phyloP scores from a whole-genome alignment of 2,888 invertebrate genomes.

The Barypeithes pellucidus region DNA sequence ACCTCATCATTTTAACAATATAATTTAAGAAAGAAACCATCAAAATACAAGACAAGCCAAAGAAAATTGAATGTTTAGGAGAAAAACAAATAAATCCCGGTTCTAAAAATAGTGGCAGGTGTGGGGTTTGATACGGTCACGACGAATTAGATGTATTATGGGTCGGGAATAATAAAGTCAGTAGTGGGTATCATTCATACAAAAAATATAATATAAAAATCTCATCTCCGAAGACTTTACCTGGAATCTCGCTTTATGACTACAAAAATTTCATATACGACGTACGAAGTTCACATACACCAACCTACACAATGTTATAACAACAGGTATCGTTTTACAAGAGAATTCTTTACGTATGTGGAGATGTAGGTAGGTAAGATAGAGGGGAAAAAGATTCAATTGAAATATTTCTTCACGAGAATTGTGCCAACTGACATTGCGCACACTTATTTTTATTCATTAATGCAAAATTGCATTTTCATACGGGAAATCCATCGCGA shows the following conservation, averaged over 20 bases:
- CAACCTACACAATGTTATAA: too few relatives aligned
- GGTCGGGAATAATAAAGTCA: not conserved
- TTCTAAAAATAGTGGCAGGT: not conserved
- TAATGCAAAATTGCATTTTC: conserved; percentile 32
- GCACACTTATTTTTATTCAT: conserved; percentile 5
- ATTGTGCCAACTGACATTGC: conserved; percentile 3
- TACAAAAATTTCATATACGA: not conserved
- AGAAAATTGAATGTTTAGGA: not conserved
- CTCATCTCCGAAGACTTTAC: not conserved
- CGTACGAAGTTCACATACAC: too few relatives aligned
- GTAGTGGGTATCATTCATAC: not conserved
- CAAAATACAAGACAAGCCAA: too few relatives aligned
- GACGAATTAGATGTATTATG: not conserved
- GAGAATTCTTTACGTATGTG: too few relatives aligned
- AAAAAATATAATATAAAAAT: not conserved
- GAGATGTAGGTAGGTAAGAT: too few relatives aligned
- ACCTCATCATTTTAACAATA: conserved; percentile 21
- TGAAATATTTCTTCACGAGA: not conserved
- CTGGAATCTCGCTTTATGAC: not conserved
- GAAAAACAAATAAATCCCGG: not conserved
- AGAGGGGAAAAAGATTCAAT: too few relatives aligned
- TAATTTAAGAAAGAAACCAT: too few relatives aligned
- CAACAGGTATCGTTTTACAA: too few relatives aligned
- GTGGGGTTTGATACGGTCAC: not conserved
- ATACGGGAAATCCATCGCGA: conserved; percentile 12